Evolutionary conservation across 2,888 invertebrate genomes (phyloP), one percentile per base, ranked within the genome.

Genomic region (Anaspis maculata): DNA sequence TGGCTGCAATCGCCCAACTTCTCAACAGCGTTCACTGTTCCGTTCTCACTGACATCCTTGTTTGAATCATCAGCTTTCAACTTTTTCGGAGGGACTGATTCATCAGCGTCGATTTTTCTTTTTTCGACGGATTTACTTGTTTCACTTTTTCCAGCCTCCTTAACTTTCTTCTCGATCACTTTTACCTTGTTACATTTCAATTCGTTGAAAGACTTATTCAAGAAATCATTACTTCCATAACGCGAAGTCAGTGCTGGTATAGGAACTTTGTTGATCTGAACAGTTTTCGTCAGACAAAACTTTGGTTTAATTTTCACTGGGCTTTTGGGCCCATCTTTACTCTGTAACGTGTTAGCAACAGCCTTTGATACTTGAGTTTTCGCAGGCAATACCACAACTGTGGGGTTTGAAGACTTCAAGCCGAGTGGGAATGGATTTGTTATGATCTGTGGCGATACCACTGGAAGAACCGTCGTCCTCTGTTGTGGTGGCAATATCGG

Each of bases 211-310:
- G n/a, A 31, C 32, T 34, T 30, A 25, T 41, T 40, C 25, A 43
- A 39, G 16, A 45, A 28, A 22, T 40, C 42, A 36, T 38, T 19
- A 23, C 42, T 46, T 11, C 51, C 52, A 46, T 59, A 61, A 19
- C 47, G 47, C 9, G 62, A 59, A 4, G 59, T 55, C 27, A 64
- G 46, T 1, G 65, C 62, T 3, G 66, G 64, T 32, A 68, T 67
- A 5, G 66, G 66, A 13, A 67, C 57, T 50, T 65, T 67, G 50
- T 64, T 66, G 3, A 61, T 54, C 42, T 63, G 65, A 3, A 63
- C 63, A 2, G 65, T 63, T 41, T 47, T 51, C 2, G 65, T 64
- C 11, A 57, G 30, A 29, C 53, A 57, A n/a, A 42, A 42, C 38
- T 55, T 54, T 3, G 49, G 44, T 36, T 24, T 38, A 26, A 51